phyloP scores from a whole-genome alignment of 2,888 invertebrate species.

The Osmoderma eremita region DNA sequence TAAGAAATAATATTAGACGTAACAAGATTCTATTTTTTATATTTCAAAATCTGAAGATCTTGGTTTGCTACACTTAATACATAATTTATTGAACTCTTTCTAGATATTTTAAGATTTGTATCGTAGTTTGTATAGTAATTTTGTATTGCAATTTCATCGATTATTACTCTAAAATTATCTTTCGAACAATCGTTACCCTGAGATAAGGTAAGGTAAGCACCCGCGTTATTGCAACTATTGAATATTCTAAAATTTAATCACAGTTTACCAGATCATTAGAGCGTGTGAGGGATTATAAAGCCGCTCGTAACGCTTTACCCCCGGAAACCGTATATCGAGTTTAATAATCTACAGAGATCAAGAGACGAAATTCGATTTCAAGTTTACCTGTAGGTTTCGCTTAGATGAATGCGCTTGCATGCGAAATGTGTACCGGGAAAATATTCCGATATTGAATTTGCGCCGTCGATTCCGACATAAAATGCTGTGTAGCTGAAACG shows the following conservation, averaged over 20 bases:
- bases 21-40: too few species aligned
- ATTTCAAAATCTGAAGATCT: too few species aligned
- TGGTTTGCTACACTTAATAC: too few species aligned
- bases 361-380: constrained; percentile 34
- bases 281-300: constrained; percentile 44
- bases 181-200: background rate
- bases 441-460: constrained; percentile 37
- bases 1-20: too few species aligned
- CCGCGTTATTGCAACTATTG: constrained; percentile 37
- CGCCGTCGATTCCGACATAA: constrained; percentile 24
- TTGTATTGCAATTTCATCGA: too few species aligned
- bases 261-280: constrained; percentile 52
- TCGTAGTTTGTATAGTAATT: too few species aligned
- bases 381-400: constrained; percentile 20
- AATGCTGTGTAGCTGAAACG: constrained; percentile 14
- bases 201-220: background rate
- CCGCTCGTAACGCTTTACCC: constrained; percentile 29
- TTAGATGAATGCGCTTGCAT: constrained; percentile 7
- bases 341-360: constrained; percentile 26
- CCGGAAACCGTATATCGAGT: constrained; percentile 16
- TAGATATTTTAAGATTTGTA: too few species aligned
- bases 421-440: constrained; percentile 26
- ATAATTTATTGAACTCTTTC: too few species aligned
- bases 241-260: constrained; percentile 52
- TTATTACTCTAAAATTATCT: background rate